Conservation (phyloP, 1,140 invertebrate genomes). For the Hestina assimilis region DNA sequence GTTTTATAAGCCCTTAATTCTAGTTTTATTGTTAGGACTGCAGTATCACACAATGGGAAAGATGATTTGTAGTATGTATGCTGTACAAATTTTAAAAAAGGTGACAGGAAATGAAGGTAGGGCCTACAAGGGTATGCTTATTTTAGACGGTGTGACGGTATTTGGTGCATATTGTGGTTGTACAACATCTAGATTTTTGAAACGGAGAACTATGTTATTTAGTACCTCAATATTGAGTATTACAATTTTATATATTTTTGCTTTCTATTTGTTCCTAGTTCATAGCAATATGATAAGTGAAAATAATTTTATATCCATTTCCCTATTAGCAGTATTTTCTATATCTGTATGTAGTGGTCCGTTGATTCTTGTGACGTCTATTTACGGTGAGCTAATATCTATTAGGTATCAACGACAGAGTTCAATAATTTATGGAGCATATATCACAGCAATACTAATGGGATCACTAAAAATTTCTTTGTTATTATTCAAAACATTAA, state of each 20-base stretch:
- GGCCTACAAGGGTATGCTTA: slow-evolving; percentile 39
- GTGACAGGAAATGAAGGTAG: slow-evolving; percentile 28
- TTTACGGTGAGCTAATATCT: slow-evolving; percentile 34
- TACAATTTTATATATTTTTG: slow-evolving; percentile 28
- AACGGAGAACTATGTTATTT: slow-evolving; percentile 31
- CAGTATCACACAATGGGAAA: slow-evolving; percentile 34
- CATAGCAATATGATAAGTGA: slow-evolving; percentile 12
- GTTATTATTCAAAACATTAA: slow-evolving; percentile 1
- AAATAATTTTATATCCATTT: slow-evolving; percentile 27
- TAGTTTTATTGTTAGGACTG: slow-evolving; percentile 19
- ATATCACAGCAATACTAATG: background rate
- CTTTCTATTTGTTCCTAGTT: slow-evolving; percentile 35
- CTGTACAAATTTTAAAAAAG: slow-evolving; percentile 40
- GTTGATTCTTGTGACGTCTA: slow-evolving; percentile 29
- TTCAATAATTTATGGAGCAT: background rate
- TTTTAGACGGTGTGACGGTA: slow-evolving; percentile 41
- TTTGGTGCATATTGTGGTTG: slow-evolving; percentile 34
- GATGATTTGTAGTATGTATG: slow-evolving; percentile 35
- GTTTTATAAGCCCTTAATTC: slow-evolving; percentile 34
- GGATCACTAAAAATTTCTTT: background rate
- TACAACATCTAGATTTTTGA: slow-evolving; percentile 24
- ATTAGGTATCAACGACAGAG: slow-evolving; percentile 1
- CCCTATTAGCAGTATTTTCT: slow-evolving; percentile 30
- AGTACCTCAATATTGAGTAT: slow-evolving; percentile 15
- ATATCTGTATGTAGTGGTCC: slow-evolving; percentile 37